Conservation (phyloP, 2,888 invertebrate genomes). For the Phlogophora meticulosa region DNA sequence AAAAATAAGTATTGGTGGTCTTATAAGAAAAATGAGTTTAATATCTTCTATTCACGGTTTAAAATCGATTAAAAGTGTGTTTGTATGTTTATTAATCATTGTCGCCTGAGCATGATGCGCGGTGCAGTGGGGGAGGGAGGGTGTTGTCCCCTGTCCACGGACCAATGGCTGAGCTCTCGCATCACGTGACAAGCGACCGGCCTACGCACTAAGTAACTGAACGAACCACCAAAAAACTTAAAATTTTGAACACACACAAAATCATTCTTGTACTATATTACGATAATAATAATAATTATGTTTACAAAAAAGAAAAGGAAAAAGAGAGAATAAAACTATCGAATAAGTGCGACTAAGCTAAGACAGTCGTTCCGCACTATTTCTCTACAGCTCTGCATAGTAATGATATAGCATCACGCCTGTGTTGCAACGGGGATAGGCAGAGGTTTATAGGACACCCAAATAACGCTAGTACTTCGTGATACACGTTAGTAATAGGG, state of each 20-base stretch:
- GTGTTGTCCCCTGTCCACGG: too few relatives aligned
- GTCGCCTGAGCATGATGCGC: too few relatives aligned
- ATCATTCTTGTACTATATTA: slow-evolving; percentile 44
- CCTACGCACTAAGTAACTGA: too few relatives aligned
- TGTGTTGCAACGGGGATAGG: rapidly evolving
- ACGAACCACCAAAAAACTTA: slow-evolving; percentile 19
- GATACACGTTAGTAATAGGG: too few relatives aligned
- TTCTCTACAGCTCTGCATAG: slow-evolving; percentile 24
- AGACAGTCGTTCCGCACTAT: slow-evolving; percentile 42
- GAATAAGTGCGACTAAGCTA: slow-evolving; percentile 9
- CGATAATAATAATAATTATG: slow-evolving; percentile 26
- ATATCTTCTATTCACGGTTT: background rate
- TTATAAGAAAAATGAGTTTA: background rate
- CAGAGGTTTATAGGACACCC: background rate
- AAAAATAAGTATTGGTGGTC: slow-evolving; percentile 12
- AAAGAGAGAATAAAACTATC: slow-evolving; percentile 1
- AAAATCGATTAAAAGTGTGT: slow-evolving; percentile 3
- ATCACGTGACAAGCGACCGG: too few relatives aligned
- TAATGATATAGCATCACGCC: slow-evolving; percentile 5
- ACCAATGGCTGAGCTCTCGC: too few relatives aligned
- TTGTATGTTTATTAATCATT: too few relatives aligned
- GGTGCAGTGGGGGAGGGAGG: too few relatives aligned
- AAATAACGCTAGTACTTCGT: background rate
- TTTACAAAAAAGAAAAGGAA: slow-evolving; percentile 12
- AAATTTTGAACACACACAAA: slow-evolving; percentile 46